Percentiles rank a stretch among this genome's conserved stretches.
Evolutionary conservation across 2,888 invertebrate genomes (phyloP).

Genomic region (Acanthosepion lycidas): DNA sequence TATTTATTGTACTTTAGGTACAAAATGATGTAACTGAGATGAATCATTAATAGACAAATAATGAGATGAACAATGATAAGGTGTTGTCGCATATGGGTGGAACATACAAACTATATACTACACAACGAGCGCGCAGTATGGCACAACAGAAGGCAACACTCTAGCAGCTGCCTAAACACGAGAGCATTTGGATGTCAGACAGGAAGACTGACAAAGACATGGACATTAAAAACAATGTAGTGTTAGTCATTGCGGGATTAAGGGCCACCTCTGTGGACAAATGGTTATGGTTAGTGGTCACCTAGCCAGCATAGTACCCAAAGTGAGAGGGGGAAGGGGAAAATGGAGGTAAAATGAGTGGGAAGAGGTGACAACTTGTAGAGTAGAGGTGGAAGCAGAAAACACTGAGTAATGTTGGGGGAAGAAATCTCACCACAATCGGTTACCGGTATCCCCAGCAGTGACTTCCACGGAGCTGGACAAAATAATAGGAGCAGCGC

Average conservation of each 20-base stretch:
- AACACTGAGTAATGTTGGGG: constrained; percentile 38
- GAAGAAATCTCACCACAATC: constrained; percentile 49
- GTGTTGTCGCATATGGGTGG: background rate
- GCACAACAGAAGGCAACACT: background rate
- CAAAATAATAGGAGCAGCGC: constrained; percentile 43
- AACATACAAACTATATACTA: background rate
- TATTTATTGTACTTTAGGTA: constrained; percentile 14
- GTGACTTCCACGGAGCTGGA: constrained; percentile 57
- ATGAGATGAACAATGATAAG: background rate
- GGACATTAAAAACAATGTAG: background rate
- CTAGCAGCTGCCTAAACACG: background rate
- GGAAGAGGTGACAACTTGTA: background rate
- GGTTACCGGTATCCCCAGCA: constrained; percentile 53
- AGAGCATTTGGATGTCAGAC: background rate
- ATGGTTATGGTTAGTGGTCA: constrained; percentile 39
- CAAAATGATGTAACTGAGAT: background rate
- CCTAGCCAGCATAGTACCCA: background rate
- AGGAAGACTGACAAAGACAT: background rate
- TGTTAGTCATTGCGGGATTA: constrained; percentile 34
- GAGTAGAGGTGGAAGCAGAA: constrained; percentile 37
- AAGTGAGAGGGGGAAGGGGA: background rate
- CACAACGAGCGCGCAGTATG: background rate
- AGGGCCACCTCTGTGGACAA: background rate
- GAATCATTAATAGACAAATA: background rate
- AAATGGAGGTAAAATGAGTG: background rate